Evolutionary conservation across 1,140 invertebrate genomes (phyloP), one percentile per base, ranked within the genome.

Genomic region (Frieseomelitta varia): DNA sequence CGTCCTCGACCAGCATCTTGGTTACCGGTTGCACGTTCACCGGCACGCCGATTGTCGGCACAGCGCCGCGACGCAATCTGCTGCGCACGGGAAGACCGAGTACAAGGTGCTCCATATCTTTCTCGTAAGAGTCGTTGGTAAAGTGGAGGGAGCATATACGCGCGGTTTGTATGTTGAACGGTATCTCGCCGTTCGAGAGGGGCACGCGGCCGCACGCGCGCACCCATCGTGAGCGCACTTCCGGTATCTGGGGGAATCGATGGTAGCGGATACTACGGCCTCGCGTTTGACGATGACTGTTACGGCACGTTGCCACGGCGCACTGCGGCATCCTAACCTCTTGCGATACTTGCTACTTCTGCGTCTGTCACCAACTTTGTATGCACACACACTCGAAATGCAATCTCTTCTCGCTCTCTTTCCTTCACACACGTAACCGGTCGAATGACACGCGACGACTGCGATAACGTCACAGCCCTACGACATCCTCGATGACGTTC

Each of bases 131-230:
- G 10, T 95, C 93, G 72, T 94, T 93, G 58, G 94, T 95, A 84
- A 96, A 96, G 91, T 96, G 96, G 78, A 95, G 91, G 55, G 95
- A 96, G 88, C 96, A 96, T 82, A 96, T 95, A 24, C 96, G 93
- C 24, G 96, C 96, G 19, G 96, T 96, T 63, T 95, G 94, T 86
- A 95, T 95, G 91, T 96, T 96, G 90, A 94, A 95, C 61, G 94
- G 94, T 85, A 93, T 90, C 12, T 94, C 93, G 79, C 94, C 94
- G 84, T 95, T 95, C 55, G 93, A 88, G 69, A 95, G 92, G 65
- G 95, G 92, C 75, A 90, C 91, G 72, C 95, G 94, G 68, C 95
- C 95, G 90, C 95, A 96, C 17, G 95, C 95, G 85, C 94, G 90
- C 55, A 96, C 92, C 96, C 95, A 96, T 77, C 93, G 92, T 39